Percentiles rank a stretch among this genome's conserved stretches.
These are phyloP conservation scores for Malthinus seriepunctatus DNA, from an alignment of 2,888 invertebrate species.

Conservation along the genomic window DNA sequence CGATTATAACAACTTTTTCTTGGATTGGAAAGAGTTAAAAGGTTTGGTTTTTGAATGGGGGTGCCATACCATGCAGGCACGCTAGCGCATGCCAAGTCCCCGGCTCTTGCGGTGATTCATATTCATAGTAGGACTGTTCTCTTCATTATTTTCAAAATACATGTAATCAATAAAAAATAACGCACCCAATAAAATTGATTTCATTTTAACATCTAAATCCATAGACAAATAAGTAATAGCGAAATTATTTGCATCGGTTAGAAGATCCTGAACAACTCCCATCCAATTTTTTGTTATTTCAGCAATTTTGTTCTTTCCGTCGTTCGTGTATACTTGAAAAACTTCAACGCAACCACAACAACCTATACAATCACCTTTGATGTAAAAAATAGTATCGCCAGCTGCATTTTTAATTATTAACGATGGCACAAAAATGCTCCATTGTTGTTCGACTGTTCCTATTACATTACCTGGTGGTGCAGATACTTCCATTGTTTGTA, in stretches of 20 bases:
- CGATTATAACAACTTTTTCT: too few relatives aligned
- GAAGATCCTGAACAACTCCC: constrained; percentile 73
- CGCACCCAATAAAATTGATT: constrained; percentile 73
- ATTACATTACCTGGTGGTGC: constrained; percentile 72
- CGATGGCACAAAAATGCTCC: constrained; percentile 73
- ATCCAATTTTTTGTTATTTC: constrained; percentile 84
- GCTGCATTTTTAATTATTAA: constrained; percentile 74
- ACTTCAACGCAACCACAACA: constrained; percentile 77
- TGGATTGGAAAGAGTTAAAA: too few relatives aligned
- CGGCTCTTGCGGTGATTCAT: too few relatives aligned
- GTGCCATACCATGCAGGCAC: too few relatives aligned
- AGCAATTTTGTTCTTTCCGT: constrained; percentile 73
- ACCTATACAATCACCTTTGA: constrained; percentile 70
- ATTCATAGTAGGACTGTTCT: too few relatives aligned
- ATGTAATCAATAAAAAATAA: constrained; percentile 66
- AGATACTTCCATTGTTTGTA: constrained; percentile 77
- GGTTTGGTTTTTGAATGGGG: too few relatives aligned
- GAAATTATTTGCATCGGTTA: constrained; percentile 81
- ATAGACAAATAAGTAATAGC: constrained; percentile 78
- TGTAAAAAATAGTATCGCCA: constrained; percentile 73
- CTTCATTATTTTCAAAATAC: too few relatives aligned
- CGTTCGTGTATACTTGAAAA: constrained; percentile 73
- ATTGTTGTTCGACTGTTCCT: constrained; percentile 75
- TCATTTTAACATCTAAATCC: constrained; percentile 79
- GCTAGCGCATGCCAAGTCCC: too few relatives aligned